Percentiles rank a stretch among this genome's conserved stretches.
Conservation (phyloP, 2,888 invertebrate genomes). For the Catocala nupta region DNA sequence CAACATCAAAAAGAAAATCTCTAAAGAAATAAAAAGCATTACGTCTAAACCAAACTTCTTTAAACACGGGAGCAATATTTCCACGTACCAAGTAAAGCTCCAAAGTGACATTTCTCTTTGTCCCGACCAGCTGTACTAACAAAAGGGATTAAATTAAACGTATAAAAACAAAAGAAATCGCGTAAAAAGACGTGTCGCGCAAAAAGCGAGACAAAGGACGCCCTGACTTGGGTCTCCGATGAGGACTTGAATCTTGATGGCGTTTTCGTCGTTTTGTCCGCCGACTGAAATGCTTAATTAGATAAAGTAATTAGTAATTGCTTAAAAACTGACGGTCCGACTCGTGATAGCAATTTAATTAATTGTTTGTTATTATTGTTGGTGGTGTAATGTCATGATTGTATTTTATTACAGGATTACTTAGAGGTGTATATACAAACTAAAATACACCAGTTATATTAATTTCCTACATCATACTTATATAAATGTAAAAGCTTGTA, state of each 20-base stretch:
- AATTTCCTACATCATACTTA: no score
- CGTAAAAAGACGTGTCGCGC: slow-evolving; percentile 51
- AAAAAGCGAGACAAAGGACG: slow-evolving; percentile 43
- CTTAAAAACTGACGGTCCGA: not conserved
- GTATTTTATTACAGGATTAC: no score
- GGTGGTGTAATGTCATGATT: no score
- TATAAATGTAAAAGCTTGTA: no score
- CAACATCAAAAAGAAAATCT: slow-evolving; percentile 9
- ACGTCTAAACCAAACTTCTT: slow-evolving; percentile 36
- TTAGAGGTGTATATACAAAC: no score
- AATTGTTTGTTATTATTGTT: no score
- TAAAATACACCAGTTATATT: no score
- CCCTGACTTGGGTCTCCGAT: slow-evolving; percentile 38
- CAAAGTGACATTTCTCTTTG: slow-evolving; percentile 64
- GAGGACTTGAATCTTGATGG: slow-evolving; percentile 44
- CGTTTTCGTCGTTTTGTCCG: slow-evolving; percentile 18
- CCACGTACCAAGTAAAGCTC: slow-evolving; percentile 38
- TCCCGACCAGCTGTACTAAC: slow-evolving; percentile 73
- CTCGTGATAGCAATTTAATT: no score
- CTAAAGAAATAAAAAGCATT: slow-evolving; percentile 13
- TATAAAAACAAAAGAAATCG: slow-evolving; percentile 56
- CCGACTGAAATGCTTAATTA: slow-evolving; percentile 25
- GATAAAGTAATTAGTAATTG: slow-evolving; percentile 28
- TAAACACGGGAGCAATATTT: slow-evolving; percentile 27
- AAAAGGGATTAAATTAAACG: slow-evolving; percentile 76